These are phyloP conservation scores for Hedya salicella DNA, from an alignment of 2,888 invertebrate species.

Conservation along the genomic window DNA sequence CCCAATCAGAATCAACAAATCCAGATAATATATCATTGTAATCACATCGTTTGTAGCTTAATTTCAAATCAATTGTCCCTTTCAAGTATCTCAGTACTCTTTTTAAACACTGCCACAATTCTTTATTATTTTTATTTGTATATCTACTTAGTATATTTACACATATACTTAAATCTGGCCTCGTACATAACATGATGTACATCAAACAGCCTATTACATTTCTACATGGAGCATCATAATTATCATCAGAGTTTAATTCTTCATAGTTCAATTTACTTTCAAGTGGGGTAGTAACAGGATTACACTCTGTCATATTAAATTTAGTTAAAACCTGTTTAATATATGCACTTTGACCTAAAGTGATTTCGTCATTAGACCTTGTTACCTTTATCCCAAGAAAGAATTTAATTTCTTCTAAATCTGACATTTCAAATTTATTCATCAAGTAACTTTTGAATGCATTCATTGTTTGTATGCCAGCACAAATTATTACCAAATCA, in stretches of 20 bases:
- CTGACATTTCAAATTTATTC: conserved; percentile 40
- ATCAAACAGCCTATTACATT: conserved; percentile 30
- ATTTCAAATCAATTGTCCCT: conserved; percentile 51
- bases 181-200: conserved; percentile 43
- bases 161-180: conserved; percentile 48
- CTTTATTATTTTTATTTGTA: conserved; percentile 49
- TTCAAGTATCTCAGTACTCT: conserved; percentile 52
- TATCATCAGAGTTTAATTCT: conserved; percentile 1
- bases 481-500: conserved; percentile 4
- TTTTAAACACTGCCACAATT: conserved; percentile 52
- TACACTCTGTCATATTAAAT: conserved; percentile 19
- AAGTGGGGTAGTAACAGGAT: neutral
- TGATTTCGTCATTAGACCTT: conserved; percentile 22
- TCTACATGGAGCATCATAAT: conserved; percentile 2
- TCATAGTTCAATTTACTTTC: conserved; percentile 1
- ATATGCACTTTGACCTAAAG: conserved; percentile 22
- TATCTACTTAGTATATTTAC: conserved; percentile 52
- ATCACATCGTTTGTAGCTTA: conserved; percentile 47
- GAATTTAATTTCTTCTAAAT: conserved; percentile 44
- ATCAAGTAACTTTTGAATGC: conserved; percentile 34
- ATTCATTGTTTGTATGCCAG: neutral
- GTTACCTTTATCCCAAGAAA: conserved; percentile 25
- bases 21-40: conserved; percentile 28
- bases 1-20: conserved; percentile 18
- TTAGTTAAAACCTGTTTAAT: conserved; percentile 5